Conservation (phyloP, 2,797 vertebrate genomes). For the Odontamblyopus rebecca region DNA sequence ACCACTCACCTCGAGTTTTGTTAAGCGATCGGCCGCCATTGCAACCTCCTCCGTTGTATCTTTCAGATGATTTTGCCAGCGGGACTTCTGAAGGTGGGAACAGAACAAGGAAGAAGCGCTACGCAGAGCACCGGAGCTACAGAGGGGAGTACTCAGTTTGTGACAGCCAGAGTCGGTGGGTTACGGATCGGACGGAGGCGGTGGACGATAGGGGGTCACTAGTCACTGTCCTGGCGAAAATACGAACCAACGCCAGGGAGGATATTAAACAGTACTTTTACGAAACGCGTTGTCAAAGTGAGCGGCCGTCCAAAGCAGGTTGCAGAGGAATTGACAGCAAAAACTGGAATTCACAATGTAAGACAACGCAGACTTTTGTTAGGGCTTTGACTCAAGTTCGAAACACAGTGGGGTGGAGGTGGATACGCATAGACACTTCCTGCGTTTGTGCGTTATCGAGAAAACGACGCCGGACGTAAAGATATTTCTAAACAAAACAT, state of each 20-base stretch:
- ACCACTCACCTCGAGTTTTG: conserved; percentile 91
- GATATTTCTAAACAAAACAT: not conserved
- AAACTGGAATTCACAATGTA: conserved; percentile 99
- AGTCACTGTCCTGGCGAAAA: conserved; percentile 87
- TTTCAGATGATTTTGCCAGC: conserved; percentile 87
- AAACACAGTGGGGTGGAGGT: conserved; percentile 87
- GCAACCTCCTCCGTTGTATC: conserved; percentile 90
- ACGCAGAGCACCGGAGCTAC: conserved; percentile 89
- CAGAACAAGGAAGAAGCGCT: conserved; percentile 87
- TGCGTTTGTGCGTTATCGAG: conserved; percentile 94
- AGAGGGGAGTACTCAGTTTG: conserved; percentile 95
- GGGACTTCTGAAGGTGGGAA: conserved; percentile 61
- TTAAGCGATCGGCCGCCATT: conserved; percentile 87
- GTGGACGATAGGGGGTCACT: conserved; percentile 85
- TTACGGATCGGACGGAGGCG: conserved; percentile 89
- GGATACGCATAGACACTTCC: conserved; percentile 98
- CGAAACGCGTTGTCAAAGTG: conserved; percentile 89
- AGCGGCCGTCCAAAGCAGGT: conserved; percentile 82
- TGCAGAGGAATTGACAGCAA: conserved; percentile 97
- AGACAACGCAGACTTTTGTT: conserved; percentile 92
- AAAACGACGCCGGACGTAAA: conserved; percentile 89
- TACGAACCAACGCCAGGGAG: conserved; percentile 82
- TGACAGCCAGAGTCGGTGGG: conserved; percentile 94
- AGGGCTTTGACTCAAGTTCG: conserved; percentile 88
- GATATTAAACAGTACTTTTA: conserved; percentile 95